Conservation (phyloP, 1,140 invertebrate species). For the Meloidogyne hapla region DNA sequence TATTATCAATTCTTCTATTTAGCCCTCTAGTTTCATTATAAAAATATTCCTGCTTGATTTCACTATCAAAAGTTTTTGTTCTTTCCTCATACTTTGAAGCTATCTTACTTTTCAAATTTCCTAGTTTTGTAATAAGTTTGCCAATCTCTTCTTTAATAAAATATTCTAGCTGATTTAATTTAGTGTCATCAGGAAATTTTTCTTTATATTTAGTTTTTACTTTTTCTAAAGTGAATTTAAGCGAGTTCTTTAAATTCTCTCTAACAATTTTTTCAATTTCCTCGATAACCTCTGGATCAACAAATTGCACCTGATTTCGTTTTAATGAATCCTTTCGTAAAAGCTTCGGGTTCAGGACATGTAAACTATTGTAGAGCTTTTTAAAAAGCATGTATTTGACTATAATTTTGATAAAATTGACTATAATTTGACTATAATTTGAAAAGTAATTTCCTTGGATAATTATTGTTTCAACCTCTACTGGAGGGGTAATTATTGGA, state of each 20-base stretch:
- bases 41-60: background rate
- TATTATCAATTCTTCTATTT: background rate
- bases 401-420: too few relatives aligned
- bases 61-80: too few relatives aligned
- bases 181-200: background rate
- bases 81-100: background rate
- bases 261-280: background rate
- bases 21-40: background rate
- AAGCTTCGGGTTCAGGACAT: background rate
- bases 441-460: too few relatives aligned
- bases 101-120: background rate
- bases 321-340: background rate
- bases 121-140: background rate
- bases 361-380: too few relatives aligned
- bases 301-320: too few relatives aligned
- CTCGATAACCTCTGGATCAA: background rate
- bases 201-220: background rate
- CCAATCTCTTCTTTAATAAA: background rate
- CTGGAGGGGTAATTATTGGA: too few relatives aligned
- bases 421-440: too few relatives aligned
- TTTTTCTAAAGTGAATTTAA: background rate
- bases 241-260: too few relatives aligned
- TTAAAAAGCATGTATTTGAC: too few relatives aligned
- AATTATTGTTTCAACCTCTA: too few relatives aligned
- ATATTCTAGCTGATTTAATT: background rate